Evolutionary conservation across 2,888 invertebrate species (phyloP).

Genomic region (Crocallis elinguaria): DNA sequence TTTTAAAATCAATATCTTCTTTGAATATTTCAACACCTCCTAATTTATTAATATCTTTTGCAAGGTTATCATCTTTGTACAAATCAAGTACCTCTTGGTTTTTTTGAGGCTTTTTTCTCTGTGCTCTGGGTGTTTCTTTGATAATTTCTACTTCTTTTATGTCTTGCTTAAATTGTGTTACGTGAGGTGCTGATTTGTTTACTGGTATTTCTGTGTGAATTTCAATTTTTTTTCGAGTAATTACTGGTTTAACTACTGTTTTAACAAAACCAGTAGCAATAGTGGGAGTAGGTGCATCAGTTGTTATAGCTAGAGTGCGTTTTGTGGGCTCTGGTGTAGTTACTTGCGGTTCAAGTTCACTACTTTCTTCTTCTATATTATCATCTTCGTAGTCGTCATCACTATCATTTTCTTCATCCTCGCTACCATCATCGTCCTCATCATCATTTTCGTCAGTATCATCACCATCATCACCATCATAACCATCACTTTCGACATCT

Average conservation of each 20-base stretch:
- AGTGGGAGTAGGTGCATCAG: slow-evolving; percentile 60
- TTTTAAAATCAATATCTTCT: slow-evolving; percentile 60
- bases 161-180: slow-evolving; percentile 72
- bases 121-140: slow-evolving; percentile 61
- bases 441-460: slow-evolving; percentile 42
- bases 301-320: slow-evolving; percentile 63
- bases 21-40: slow-evolving; percentile 76
- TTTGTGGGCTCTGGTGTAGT: slow-evolving; percentile 69
- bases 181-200: slow-evolving; percentile 65
- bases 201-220: slow-evolving; percentile 72
- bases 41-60: slow-evolving; percentile 72
- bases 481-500: slow-evolving; percentile 41
- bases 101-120: slow-evolving; percentile 53
- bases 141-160: slow-evolving; percentile 75
- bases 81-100: slow-evolving; percentile 63
- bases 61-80: slow-evolving; percentile 73
- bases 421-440: slow-evolving; percentile 37
- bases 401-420: slow-evolving; percentile 32
- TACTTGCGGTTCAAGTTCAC: slow-evolving; percentile 29
- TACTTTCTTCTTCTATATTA: slow-evolving; percentile 38
- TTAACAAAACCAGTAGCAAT: slow-evolving; percentile 50
- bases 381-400: slow-evolving; percentile 45
- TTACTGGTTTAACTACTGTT: slow-evolving; percentile 55
- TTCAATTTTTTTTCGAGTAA: slow-evolving; percentile 69
- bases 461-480: slow-evolving; percentile 42